These are phyloP conservation scores for Tethea ocularis DNA, from an alignment of 2,888 invertebrate species.

Conservation along the genomic window DNA sequence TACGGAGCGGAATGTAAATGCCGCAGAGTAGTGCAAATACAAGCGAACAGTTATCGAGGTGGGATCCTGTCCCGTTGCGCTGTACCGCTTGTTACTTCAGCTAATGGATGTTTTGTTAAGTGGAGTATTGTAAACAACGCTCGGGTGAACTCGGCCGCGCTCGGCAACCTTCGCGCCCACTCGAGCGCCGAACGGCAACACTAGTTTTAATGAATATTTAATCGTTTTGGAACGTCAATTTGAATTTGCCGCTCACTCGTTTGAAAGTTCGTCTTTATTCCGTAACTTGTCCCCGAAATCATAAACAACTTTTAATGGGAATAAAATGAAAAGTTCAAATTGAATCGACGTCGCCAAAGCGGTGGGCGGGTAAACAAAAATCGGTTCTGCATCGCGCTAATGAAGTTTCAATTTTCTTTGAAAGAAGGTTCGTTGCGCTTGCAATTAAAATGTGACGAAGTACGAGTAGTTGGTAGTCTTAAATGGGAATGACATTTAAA, in stretches of 20 bases:
- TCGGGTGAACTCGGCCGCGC: constrained; percentile 15
- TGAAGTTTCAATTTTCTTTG: background rate
- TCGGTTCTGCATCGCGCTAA: constrained; percentile 1
- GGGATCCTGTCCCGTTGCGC: constrained; percentile 27
- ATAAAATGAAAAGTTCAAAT: constrained; percentile 35
- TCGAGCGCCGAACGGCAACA: constrained; percentile 25
- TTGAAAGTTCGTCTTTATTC: constrained; percentile 37
- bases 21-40: constrained; percentile 27
- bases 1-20: constrained; percentile 28
- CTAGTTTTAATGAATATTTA: constrained; percentile 47
- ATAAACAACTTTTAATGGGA: constrained; percentile 43
- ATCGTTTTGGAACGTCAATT: constrained; percentile 36
- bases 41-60: constrained; percentile 26
- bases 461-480: constrained; percentile 3
- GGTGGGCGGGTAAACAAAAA: constrained; percentile 16
- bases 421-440: background rate
- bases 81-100: constrained; percentile 30
- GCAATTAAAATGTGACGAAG: constrained; percentile 4
- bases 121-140: constrained; percentile 29
- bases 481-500: constrained; percentile 4
- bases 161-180: constrained; percentile 4
- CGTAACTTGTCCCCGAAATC: constrained; percentile 33
- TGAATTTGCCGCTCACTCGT: constrained; percentile 21
- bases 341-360: constrained; percentile 16
- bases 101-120: constrained; percentile 37